These are phyloP conservation scores for Caenorhabditis inopinata DNA, from an alignment of 1,140 invertebrate species.

Conservation along the genomic window DNA sequence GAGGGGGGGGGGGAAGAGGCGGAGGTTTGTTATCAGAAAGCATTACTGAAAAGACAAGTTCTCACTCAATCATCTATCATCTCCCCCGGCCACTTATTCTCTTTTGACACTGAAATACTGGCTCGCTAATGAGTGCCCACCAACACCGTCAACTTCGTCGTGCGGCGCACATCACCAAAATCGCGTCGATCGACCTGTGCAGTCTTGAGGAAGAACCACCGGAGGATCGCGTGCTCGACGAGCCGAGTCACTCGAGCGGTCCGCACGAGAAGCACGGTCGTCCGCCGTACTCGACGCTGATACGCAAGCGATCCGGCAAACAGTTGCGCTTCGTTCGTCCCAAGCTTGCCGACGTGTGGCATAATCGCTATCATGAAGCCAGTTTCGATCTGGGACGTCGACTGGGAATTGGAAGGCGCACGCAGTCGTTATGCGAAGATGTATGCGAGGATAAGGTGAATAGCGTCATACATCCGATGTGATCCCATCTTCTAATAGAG, in stretches of 20 bases:
- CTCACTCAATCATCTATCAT: background rate
- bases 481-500: no score
- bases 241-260: background rate
- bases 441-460: constrained; percentile 7
- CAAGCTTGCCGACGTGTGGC: background rate
- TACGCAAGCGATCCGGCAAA: background rate
- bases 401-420: background rate
- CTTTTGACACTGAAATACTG: background rate
- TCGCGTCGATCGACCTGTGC: constrained; percentile 6
- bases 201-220: background rate
- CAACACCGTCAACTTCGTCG: constrained; percentile 10
- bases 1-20: background rate
- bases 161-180: background rate
- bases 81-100: background rate
- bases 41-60: background rate
- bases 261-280: background rate
- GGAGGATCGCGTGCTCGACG: constrained; percentile 2
- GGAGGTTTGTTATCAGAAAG: no score
- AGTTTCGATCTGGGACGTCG: constrained; percentile 14
- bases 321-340: background rate
- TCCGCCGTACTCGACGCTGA: background rate
- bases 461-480: background rate
- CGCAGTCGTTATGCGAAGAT: constrained; percentile 6
- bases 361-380: constrained; percentile 1
- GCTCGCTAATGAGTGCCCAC: background rate